phyloP scores from a whole-genome alignment of 2,113 vertebrate genomes.

The Oryzias curvinotus region DNA sequence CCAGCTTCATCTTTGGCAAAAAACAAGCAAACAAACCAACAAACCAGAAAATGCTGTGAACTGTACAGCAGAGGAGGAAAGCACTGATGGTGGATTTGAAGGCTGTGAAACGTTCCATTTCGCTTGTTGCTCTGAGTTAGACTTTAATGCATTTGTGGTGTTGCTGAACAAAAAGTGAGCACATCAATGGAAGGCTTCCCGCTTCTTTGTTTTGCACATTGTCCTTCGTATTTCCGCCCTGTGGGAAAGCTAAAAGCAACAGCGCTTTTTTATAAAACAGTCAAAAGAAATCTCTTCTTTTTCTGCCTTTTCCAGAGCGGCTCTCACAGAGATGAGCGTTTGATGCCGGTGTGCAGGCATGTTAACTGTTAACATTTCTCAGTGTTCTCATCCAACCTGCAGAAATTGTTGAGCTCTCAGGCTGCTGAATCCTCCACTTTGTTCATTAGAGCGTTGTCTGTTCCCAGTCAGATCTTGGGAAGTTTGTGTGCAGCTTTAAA shows the following conservation, averaged over 20 bases:
- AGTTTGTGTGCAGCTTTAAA: not conserved
- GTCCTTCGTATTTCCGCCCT: not conserved
- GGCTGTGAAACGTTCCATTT: conserved; percentile 43
- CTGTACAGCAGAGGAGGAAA: conserved; percentile 42
- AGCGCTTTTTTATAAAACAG: not conserved
- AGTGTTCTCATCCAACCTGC: conserved; percentile 4
- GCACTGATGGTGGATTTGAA: conserved; percentile 39
- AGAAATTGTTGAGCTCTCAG: not conserved
- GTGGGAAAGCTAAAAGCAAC: not conserved
- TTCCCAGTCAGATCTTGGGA: not conserved
- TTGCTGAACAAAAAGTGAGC: conserved; percentile 13
- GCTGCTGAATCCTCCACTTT: conserved; percentile 1
- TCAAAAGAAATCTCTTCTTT: conserved; percentile 7
- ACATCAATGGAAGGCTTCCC: conserved; percentile 10
- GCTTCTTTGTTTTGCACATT: conserved; percentile 7
- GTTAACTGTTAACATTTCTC: not conserved
- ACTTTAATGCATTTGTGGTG: conserved; percentile 23
- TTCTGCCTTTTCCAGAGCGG: not conserved
- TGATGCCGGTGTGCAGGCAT: not conserved
- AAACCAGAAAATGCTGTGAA: conserved; percentile 40
- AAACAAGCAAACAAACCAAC: conserved; percentile 63
- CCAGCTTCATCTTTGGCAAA: conserved; percentile 54
- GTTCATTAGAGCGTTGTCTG: not conserved
- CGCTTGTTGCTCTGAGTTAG: conserved; percentile 38
- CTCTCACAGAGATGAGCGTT: conserved; percentile 6